Evolutionary conservation across 1,140 invertebrate genomes (phyloP), one percentile per base, ranked within the genome.

Genomic region (Lucilia sericata): DNA sequence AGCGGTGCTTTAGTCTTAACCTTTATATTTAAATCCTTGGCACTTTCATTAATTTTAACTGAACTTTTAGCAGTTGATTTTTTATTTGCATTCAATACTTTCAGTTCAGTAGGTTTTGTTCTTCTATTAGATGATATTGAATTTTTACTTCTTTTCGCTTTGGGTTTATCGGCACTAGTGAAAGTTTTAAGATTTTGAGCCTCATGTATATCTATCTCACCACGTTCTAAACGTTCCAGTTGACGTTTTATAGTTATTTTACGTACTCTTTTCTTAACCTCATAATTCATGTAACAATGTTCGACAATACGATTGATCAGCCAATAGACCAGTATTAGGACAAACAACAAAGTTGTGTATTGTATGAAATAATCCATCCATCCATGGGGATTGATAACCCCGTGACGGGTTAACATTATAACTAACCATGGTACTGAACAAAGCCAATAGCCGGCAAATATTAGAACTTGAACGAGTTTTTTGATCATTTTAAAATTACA

Each of bases 271-370:
- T 36, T 34, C 13, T 17, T 30, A 17, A 76, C 14, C 36, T 76
- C 74, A 76, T 76, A n/a, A 3, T 76, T 76, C 30, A 36, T 42
- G 7, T 76, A 76, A 36, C 34, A 42, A 42, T 76, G 30, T 12
- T 76, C 74, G 13, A 76, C 13, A 14, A 76, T 76, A 7, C 36
- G 74, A 76, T 76, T 13, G 12, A 76, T 36, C 13, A 76, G n/a
- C 74, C 74, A 76, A 76, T 76, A 76, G 30, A 36, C 36, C 5
- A 76, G 8, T 7, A 76, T 76, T 14, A 76, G 17, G 1, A 76
- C 14, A 76, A 76, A 76, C 13, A 76, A 36, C 17, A 76, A 42
- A 3, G 36, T 76, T 0, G 74, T 36, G 42, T 76, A 76, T 42
- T 76, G 74, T 13, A 36, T 36, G 21, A 76, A 76, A 76, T 42